phyloP scores from a whole-genome alignment of 2,888 invertebrate species.

The Aproaerema taeniolella region DNA sequence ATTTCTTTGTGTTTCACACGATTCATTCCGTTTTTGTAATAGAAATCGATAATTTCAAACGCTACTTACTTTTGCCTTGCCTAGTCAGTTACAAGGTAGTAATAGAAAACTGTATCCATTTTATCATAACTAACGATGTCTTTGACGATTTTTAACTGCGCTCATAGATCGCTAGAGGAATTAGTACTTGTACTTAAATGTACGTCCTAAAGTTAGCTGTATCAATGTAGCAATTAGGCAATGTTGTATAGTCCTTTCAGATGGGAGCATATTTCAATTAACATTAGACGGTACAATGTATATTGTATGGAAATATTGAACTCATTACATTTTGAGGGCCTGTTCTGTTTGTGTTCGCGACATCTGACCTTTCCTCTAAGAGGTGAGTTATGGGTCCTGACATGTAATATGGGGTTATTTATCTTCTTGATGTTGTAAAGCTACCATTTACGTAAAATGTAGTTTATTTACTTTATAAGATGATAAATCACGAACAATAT shows the following conservation, averaged over 20 bases:
- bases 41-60: slow-evolving; percentile 21
- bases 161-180: no score
- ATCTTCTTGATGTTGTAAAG: no score
- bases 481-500: no score
- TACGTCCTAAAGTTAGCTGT: slow-evolving; percentile 5
- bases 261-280: slow-evolving; percentile 57
- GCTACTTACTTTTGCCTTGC: no score
- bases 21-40: slow-evolving; percentile 26
- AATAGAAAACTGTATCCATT: no score
- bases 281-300: slow-evolving; percentile 55
- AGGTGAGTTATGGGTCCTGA: slow-evolving; percentile 17
- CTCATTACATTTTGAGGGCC: slow-evolving; percentile 52
- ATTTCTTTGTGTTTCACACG: slow-evolving; percentile 68
- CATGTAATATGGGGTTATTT: no score
- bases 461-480: no score
- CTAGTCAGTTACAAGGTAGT: no score
- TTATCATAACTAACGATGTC: no score
- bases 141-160: no score
- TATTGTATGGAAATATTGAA: slow-evolving; percentile 71
- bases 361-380: slow-evolving; percentile 50
- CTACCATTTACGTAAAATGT: no score
- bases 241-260: slow-evolving; percentile 26
- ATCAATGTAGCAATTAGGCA: slow-evolving; percentile 15
- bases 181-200: no score
- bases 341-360: slow-evolving; percentile 40